A percentile compares a stretch with the other conserved stretches of the same genome.
Evolutionary conservation across 2,113 vertebrate genomes (phyloP).

Genomic region (Eira barbara): DNA sequence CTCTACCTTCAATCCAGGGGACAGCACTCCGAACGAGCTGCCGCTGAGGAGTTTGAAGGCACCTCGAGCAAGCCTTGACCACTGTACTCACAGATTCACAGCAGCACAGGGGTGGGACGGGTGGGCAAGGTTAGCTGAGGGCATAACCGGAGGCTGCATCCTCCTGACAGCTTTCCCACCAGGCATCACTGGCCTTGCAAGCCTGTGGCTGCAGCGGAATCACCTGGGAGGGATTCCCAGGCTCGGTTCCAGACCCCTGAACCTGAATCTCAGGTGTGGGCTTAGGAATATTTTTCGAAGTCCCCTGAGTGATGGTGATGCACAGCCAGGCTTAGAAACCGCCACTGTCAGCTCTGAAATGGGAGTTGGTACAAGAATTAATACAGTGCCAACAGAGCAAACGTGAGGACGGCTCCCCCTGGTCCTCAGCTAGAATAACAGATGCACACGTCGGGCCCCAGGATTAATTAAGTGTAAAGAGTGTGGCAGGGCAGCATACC

Average conservation of each 20-base stretch:
- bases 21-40: not conserved
- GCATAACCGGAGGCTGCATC: not conserved
- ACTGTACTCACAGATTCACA: not conserved
- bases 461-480: not conserved
- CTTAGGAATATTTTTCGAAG: not conserved
- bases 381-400: not conserved
- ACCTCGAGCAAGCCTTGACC: not conserved
- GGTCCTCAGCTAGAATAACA: not conserved
- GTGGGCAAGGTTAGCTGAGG: not conserved
- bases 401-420: not conserved
- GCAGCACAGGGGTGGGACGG: fast-evolving
- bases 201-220: not conserved
- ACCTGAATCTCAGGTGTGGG: not conserved
- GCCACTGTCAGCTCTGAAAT: not conserved
- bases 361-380: not conserved
- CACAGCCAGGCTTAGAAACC: not conserved
- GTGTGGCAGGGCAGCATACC: fast-evolving
- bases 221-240: not conserved
- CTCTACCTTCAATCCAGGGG: not conserved
- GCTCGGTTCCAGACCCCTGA: not conserved
- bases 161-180: not conserved
- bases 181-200: fast-evolving
- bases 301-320: not conserved
- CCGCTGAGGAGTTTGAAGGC: not conserved
- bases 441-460: not conserved